Percentiles rank a stretch among this genome's conserved stretches.
Conservation (phyloP, 2,113 vertebrate genomes). For the Bubo scandiacus region DNA sequence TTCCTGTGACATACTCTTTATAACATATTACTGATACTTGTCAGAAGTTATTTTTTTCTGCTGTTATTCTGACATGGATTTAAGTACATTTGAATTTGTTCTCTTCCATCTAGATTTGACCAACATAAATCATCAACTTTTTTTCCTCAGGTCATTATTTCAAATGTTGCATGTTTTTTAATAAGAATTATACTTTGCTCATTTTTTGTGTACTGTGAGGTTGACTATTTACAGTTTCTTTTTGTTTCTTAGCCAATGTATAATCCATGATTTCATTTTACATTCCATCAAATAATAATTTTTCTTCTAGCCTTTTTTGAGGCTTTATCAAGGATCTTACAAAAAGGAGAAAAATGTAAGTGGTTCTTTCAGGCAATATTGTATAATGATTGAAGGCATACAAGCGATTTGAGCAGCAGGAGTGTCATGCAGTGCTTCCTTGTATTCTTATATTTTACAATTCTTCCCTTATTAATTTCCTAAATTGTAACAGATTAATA, state of each 20-base stretch:
- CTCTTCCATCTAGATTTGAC: not conserved
- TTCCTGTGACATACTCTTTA: not conserved
- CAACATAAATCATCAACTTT: not conserved
- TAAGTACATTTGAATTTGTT: not conserved
- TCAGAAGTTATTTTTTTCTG: not conserved
- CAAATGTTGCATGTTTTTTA: not conserved
- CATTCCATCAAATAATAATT: not conserved
- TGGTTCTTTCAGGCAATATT: not conserved
- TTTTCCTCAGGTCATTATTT: not conserved
- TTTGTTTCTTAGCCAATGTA: not conserved
- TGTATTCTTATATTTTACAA: not conserved
- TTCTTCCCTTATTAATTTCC: not conserved
- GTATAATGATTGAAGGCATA: not conserved
- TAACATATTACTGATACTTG: not conserved
- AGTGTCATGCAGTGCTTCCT: not conserved
- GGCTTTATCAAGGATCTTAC: not conserved
- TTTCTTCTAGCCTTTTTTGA: not conserved
- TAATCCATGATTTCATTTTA: not conserved
- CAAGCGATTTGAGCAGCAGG: not conserved
- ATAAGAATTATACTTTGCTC: not conserved
- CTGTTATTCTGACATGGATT: not conserved
- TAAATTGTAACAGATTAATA: not conserved
- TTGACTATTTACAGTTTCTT: not conserved
- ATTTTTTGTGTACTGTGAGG: not conserved
- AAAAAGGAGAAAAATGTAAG: not conserved